These are phyloP conservation scores for Drosophila tanythrix DNA, from an alignment of 2,888 invertebrate species.

Conservation along the genomic window DNA sequence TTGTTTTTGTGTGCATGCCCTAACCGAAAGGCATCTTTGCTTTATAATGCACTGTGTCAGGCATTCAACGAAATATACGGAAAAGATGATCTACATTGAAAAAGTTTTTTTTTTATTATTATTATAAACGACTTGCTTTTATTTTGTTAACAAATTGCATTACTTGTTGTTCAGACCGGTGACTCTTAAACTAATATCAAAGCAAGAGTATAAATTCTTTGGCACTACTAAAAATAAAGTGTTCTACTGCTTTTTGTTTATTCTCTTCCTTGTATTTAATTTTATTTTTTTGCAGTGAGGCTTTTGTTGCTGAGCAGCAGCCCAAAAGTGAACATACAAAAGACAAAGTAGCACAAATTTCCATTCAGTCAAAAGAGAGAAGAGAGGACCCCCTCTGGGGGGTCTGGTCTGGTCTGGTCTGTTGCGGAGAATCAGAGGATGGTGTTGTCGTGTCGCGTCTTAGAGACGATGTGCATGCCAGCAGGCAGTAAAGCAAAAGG, in stretches of 20 bases:
- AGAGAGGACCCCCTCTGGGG: background rate
- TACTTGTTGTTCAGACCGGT: background rate
- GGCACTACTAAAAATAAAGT: background rate
- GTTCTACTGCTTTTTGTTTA: conserved; percentile 5
- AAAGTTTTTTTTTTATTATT: background rate
- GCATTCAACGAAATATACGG: background rate
- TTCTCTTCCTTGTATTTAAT: conserved; percentile 13
- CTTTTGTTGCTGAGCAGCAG: conserved; percentile 59
- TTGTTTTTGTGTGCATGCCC: conserved; percentile 2
- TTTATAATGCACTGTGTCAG: background rate
- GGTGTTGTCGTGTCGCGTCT: conserved; percentile 58
- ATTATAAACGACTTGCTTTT: background rate
- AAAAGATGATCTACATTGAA: background rate
- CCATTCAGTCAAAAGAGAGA: conserved; percentile 32
- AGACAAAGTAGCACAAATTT: conserved; percentile 81
- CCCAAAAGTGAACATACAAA: conserved; percentile 72
- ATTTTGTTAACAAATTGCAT: background rate
- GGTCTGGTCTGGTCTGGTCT: background rate
- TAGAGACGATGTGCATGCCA: conserved; percentile 68
- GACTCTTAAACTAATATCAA: conserved; percentile 1
- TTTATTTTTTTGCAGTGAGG: conserved; percentile 27
- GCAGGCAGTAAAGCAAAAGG: conserved; percentile 67
- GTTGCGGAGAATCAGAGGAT: background rate
- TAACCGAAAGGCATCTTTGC: background rate
- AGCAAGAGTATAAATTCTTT: conserved; percentile 22